phyloP scores from a whole-genome alignment of 1,140 invertebrate genomes.

The Mizuhopecten yessoensis region DNA sequence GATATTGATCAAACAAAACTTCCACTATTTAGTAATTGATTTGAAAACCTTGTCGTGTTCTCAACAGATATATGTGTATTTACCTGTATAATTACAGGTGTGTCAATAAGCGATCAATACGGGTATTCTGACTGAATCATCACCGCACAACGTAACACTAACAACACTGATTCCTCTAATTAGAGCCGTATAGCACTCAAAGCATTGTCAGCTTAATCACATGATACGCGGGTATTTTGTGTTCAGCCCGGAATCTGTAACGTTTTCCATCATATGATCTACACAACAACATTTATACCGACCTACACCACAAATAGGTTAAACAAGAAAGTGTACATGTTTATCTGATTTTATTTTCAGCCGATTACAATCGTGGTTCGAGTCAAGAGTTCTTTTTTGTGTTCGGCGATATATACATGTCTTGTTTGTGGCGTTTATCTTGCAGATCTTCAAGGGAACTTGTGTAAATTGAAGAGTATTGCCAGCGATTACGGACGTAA shows the following conservation, averaged over 20 bases:
- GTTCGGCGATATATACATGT: not conserved
- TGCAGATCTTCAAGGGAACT: not conserved
- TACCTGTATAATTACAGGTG: not conserved
- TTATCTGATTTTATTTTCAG: too few species aligned
- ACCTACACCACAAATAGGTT: too few species aligned
- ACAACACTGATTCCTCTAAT: too few species aligned
- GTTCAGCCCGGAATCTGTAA: too few species aligned
- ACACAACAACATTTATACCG: too few species aligned
- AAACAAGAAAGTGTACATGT: too few species aligned
- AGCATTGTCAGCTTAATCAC: too few species aligned
- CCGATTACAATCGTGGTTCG: too few species aligned
- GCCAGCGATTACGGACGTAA: not conserved
- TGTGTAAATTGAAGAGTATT: not conserved
- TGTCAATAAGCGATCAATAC: not conserved
- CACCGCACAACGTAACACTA: not conserved
- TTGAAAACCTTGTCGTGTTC: not conserved
- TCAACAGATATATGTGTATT: slow-evolving; percentile 16
- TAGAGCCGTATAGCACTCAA: too few species aligned
- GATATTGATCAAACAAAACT: not conserved
- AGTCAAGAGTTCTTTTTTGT: too few species aligned
- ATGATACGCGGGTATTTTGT: too few species aligned
- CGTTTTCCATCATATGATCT: too few species aligned
- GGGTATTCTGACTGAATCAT: not conserved
- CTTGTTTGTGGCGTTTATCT: not conserved
- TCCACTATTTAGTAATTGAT: not conserved